phyloP scores from a whole-genome alignment of 1,140 invertebrate genomes.

The Papilio helenus region DNA sequence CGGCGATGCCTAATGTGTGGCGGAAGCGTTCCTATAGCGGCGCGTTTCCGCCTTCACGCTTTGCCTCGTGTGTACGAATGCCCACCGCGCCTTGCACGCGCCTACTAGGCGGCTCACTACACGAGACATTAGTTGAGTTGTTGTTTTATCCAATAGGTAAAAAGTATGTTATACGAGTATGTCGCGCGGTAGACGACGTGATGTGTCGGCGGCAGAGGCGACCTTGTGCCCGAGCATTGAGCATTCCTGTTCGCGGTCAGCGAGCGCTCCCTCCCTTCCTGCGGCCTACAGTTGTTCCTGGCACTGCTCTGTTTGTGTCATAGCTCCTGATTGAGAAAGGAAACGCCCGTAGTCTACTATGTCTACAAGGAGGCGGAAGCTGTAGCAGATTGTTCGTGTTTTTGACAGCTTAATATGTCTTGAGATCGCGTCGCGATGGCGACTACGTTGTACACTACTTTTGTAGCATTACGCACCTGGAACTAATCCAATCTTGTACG shows the following conservation, averaged over 20 bases:
- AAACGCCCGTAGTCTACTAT: not conserved
- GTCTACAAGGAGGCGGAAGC: not conserved
- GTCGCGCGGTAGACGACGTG: not conserved
- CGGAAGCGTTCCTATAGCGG: constrained; percentile 18
- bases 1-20: not conserved
- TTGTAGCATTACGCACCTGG: not conserved
- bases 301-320: not conserved
- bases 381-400: not conserved
- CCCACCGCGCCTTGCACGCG: not conserved
- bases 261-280: constrained; percentile 23
- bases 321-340: constrained; percentile 11
- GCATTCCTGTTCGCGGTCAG: not conserved
- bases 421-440: not conserved
- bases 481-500: too few relatives aligned
- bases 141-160: too few relatives aligned
- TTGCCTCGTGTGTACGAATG: constrained; percentile 2
- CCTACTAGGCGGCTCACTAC: not conserved
- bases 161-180: too few relatives aligned
- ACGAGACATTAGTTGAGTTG: too few relatives aligned
- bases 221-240: not conserved
- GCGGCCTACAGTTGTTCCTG: not conserved
- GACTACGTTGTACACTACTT: not conserved
- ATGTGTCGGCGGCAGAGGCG: not conserved
- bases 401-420: not conserved
- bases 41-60: not conserved